phyloP scores from a whole-genome alignment of 2,113 vertebrate species.

The Chauna torquata region DNA sequence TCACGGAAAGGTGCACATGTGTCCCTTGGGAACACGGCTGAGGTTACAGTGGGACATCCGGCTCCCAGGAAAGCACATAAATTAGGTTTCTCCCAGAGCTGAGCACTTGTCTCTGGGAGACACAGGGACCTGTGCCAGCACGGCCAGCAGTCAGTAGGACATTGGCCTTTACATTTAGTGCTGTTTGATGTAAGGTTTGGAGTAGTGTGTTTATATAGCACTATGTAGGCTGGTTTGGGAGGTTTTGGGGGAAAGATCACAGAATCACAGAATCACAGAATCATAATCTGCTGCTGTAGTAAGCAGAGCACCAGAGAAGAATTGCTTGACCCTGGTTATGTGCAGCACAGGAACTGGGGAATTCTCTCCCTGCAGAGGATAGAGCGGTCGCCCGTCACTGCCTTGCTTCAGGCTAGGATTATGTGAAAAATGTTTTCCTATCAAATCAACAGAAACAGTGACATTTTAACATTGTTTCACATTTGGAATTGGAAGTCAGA shows the following conservation, averaged over 20 bases:
- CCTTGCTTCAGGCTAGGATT: background rate
- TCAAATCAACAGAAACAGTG: background rate
- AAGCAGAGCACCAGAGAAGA: background rate
- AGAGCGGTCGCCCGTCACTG: no score
- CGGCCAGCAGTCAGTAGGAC: background rate
- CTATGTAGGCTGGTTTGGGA: background rate
- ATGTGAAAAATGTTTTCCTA: background rate
- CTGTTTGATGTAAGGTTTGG: background rate
- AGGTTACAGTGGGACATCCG: background rate
- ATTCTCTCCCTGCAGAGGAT: background rate
- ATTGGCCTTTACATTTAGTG: background rate
- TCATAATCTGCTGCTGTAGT: background rate
- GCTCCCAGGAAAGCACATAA: background rate
- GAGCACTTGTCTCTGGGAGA: background rate
- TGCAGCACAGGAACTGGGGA: background rate
- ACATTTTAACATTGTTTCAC: background rate
- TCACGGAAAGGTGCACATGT: background rate
- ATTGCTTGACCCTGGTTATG: background rate
- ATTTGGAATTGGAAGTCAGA: background rate
- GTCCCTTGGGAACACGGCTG: background rate
- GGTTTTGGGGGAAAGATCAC: background rate
- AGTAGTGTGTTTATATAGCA: background rate
- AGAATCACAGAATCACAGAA: no score
- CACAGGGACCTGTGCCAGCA: background rate
- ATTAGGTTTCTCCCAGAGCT: background rate